Evolutionary conservation across 2,797 vertebrate genomes (phyloP).

Genomic region (Tinamus major): DNA sequence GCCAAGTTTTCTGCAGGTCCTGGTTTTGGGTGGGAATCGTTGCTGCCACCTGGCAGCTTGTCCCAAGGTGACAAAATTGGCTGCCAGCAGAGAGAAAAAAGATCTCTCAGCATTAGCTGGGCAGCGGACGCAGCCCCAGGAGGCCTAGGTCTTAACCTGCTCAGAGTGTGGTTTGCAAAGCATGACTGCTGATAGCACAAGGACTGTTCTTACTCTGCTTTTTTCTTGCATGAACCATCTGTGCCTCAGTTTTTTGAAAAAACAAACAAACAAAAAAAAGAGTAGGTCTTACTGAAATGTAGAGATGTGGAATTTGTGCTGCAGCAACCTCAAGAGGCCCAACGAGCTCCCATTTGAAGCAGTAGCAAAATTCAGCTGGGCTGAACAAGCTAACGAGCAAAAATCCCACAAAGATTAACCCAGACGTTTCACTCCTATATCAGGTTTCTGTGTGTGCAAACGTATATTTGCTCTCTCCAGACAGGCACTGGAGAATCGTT

Average conservation of each 20-base stretch:
- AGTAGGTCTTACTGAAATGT: not conserved
- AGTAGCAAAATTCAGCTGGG: not conserved
- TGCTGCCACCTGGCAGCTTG: not conserved
- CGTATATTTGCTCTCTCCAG: not conserved
- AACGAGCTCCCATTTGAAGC: not conserved
- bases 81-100: not conserved
- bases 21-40: not conserved
- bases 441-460: not conserved
- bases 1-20: conserved; percentile 56
- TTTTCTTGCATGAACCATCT: not conserved
- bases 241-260: not conserved
- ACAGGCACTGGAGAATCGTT: not conserved
- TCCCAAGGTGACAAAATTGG: not conserved
- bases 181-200: not conserved
- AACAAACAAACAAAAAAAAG: not conserved
- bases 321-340: not conserved
- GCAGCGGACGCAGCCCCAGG: not conserved
- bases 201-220: not conserved
- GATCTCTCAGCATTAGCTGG: not conserved
- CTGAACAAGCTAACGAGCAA: not conserved
- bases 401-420: not conserved
- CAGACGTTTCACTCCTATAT: not conserved
- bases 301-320: not conserved
- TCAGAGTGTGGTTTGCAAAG: not conserved
- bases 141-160: not conserved